Evolutionary conservation across 1,140 invertebrate genomes (phyloP).

Genomic region (Thalassaphorura encarpata): DNA sequence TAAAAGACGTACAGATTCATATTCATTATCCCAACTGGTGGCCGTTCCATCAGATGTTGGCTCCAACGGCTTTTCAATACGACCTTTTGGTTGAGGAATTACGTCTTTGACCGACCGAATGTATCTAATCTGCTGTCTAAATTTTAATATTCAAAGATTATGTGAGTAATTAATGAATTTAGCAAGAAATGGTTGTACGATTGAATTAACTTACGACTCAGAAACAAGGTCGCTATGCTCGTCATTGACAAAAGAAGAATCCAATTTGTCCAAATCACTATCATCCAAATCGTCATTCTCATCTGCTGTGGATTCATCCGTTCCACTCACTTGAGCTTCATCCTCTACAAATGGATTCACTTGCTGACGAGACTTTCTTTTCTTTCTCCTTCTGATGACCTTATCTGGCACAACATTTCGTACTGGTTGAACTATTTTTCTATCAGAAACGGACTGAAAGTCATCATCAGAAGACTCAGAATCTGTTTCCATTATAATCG

Average conservation of each 20-base stretch:
- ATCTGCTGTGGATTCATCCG: background rate
- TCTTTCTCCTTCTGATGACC: too few relatives aligned
- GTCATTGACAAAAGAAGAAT: constrained; percentile 20
- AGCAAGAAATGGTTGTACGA: background rate
- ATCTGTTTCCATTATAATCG: too few relatives aligned
- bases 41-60: background rate
- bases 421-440: too few relatives aligned
- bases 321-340: constrained; percentile 17
- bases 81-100: too few relatives aligned
- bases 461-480: too few relatives aligned
- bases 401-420: too few relatives aligned
- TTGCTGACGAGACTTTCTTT: background rate
- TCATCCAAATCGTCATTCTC: too few relatives aligned
- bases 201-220: constrained; percentile 9
- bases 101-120: constrained; percentile 16
- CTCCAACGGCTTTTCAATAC: too few relatives aligned
- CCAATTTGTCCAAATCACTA: background rate
- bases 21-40: background rate
- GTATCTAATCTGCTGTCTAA: constrained; percentile 24
- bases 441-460: too few relatives aligned
- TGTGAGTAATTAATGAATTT: background rate
- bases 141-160: constrained; percentile 6
- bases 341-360: constrained; percentile 18
- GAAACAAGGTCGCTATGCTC: constrained; percentile 6
- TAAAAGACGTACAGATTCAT: background rate